A percentile compares a stretch with the other conserved stretches of the same genome.
Conservation (phyloP, 2,888 invertebrate species). For the Apodemia mormo region DNA sequence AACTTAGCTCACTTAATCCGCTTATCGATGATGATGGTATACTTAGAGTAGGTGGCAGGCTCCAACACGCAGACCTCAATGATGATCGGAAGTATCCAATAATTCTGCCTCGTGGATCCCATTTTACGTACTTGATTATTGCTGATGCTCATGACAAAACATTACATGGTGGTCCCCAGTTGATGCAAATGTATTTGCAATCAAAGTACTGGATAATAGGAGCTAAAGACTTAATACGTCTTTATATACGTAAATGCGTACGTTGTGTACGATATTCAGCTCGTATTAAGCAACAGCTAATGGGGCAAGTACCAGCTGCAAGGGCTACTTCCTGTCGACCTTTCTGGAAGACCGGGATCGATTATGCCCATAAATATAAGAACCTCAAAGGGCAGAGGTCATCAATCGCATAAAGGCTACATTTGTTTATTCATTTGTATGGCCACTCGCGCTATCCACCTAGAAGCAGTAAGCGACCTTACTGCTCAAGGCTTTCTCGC, state of each 20-base stretch:
- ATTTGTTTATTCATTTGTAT: slow-evolving; percentile 25
- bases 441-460: slow-evolving; percentile 32
- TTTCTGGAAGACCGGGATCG: slow-evolving; percentile 33
- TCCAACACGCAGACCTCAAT: slow-evolving; percentile 16
- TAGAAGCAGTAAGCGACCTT: slow-evolving; percentile 34
- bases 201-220: slow-evolving; percentile 34
- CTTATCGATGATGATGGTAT: slow-evolving; percentile 22
- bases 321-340: slow-evolving; percentile 30
- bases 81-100: slow-evolving; percentile 25
- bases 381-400: slow-evolving; percentile 35
- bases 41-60: slow-evolving; percentile 25
- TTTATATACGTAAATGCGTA: slow-evolving; percentile 28
- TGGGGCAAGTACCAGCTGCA: slow-evolving; percentile 35
- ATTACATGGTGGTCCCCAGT: slow-evolving; percentile 38
- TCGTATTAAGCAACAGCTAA: slow-evolving; percentile 27
- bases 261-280: slow-evolving; percentile 29
- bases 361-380: slow-evolving; percentile 34
- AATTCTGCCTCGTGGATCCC: slow-evolving; percentile 23
- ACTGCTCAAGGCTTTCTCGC: slow-evolving; percentile 36
- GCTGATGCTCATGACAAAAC: slow-evolving; percentile 37
- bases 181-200: slow-evolving; percentile 33
- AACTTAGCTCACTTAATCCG: slow-evolving; percentile 19
- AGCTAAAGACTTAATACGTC: slow-evolving; percentile 25
- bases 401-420: slow-evolving; percentile 29
- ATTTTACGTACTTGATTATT: slow-evolving; percentile 30